Evolutionary conservation across 2,113 vertebrate genomes (phyloP), one percentile per base, ranked within the genome.

Genomic region (Penelope pileata): DNA sequence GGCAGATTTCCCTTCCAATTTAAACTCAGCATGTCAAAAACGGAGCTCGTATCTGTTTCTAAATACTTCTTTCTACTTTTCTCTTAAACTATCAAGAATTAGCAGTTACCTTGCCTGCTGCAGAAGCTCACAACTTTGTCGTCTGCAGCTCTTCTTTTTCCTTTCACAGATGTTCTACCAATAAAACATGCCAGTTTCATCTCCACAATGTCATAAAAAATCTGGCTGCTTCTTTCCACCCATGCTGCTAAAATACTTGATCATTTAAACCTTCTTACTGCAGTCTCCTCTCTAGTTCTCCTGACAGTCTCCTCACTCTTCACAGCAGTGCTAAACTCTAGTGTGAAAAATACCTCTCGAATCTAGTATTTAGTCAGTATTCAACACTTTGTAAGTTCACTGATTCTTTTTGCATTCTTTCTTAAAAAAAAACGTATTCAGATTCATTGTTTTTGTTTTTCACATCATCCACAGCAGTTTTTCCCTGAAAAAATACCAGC

Each of bases 131-230:
- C 73, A 86, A 84, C 64, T 93, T 86, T 10, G n/a, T 75, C 32
- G 2, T 93, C 58, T 78, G 77, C 56, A 93, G 82, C 42, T 76
- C 70, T 56, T 90, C 69, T 66, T 66, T 78, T 88, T 88, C 26
- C 16, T 95, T 77, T n/a, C 76, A 91, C 95, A 96, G 88, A 94
- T 90, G 80, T 93, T 96, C 90, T 53, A 88, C 64, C 88, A 94
- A 81, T 58, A 88, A 75, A 72, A 53, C 69, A 90, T 79, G 91
- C 56, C 91, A 94, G 60, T 66, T 92, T 88, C 69, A 81, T 64
- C 73, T 84, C 90, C 26, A 59, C 54, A 53, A 64, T 1, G 30
- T 88, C 93, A 88, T n/a, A 12, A 79, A 90, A 94, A 86, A 83
- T 81, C 90, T 93, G 77, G 43, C 36, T 94, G 22, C 50, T 84